Base-by-base conservation (phyloP, 2,113 vertebrate species). In the Anhinga rufa region DNA sequence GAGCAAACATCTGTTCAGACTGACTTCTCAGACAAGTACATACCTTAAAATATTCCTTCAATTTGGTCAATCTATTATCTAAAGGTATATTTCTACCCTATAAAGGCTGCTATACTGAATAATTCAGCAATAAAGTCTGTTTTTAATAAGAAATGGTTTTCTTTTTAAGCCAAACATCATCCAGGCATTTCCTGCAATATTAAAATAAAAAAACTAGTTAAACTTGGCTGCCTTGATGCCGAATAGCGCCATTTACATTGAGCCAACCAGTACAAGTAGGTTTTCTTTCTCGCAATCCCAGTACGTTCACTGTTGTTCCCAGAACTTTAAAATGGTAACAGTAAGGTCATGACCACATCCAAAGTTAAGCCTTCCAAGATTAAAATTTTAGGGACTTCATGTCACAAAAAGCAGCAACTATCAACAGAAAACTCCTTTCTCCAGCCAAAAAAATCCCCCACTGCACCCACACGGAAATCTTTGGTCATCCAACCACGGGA, bases 61-160 rank as follows among this genome's bases (percentile, higher is more conserved):
- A 4, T n/a, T 57, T 71, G 34, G 48, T 86, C 34, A 88, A 90
- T 80, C 62, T 86, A 46, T 82, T 82, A 96, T 44, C 61, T 82
- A 88, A 96, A 97, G 90, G 44, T 54, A 48, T 34, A 71, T 82
- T 90, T 94, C 86, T 84, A 95, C 88, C 66, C 83, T 75, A 65
- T 82, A 88, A 54, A 93, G 86, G 57, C 36, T 75, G 54, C 34
- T 89, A 58, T 13, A 82, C 22, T 86, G 80, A 96, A 60, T 88
- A 97, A 96, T 93, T 91, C 66, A 90, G 77, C 62, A 94, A 94
- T 65, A 78, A 95, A 95, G 92, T 82, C 70, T 91, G 70, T 13
- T 95, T 95, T 94, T 10, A 95, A 80, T 72, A 87, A 85, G 54
- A 91, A 92, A 89, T 19, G 4, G 31, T 77, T 68, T 60, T 82